phyloP scores from a whole-genome alignment of 2,888 invertebrate species.

The Dione vanillae region DNA sequence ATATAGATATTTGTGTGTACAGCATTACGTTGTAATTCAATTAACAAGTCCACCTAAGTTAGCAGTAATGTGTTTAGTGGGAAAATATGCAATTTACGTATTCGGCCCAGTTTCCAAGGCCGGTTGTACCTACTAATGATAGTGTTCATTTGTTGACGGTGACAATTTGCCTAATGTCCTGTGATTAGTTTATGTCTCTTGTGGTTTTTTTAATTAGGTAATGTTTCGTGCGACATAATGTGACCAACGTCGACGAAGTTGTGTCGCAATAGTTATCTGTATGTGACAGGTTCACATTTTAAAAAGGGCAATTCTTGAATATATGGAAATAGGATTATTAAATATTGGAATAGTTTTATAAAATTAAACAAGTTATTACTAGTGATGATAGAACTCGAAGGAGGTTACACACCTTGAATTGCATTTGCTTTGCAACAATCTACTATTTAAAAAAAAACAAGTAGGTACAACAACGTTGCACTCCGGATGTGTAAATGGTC shows the following conservation, averaged over 20 bases:
- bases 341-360: no score
- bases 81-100: conserved; percentile 50
- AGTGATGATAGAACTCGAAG: no score
- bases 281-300: no score
- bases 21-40: conserved; percentile 23
- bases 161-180: conserved; percentile 51
- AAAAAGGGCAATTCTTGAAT: no score
- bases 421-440: no score
- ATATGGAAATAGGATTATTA: no score
- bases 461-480: no score
- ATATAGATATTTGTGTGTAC: conserved; percentile 13
- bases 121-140: conserved; percentile 53
- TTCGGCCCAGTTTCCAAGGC: conserved; percentile 68
- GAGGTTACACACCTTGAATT: no score
- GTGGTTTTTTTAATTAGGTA: not conserved
- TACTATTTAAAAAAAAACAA: no score
- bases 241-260: not conserved
- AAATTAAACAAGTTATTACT: no score
- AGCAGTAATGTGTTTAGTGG: conserved; percentile 9
- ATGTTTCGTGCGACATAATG: not conserved
- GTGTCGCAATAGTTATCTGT: no score
- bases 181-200: conserved; percentile 23
- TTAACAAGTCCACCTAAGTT: conserved; percentile 13
- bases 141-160: conserved; percentile 60
- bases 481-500: no score